phyloP scores from a whole-genome alignment of 2,888 invertebrate genomes.

The Glaucopsyche alexis region DNA sequence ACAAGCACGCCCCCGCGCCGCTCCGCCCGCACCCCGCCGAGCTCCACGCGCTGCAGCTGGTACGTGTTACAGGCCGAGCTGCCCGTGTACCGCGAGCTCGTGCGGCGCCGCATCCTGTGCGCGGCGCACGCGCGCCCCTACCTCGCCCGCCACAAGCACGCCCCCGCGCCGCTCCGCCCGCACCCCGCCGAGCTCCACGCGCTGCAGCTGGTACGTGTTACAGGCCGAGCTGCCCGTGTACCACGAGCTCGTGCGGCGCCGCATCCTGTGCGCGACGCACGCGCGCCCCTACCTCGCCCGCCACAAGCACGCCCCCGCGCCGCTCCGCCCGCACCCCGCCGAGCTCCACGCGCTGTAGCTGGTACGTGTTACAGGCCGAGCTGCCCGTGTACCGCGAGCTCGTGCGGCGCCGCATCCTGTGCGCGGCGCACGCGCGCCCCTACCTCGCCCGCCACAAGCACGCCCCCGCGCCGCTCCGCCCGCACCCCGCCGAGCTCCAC shows the following conservation, averaged over 20 bases:
- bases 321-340: slow-evolving; percentile 60
- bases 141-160: slow-evolving; percentile 79
- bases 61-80: slow-evolving; percentile 70
- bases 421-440: slow-evolving; percentile 76
- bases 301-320: slow-evolving; percentile 78
- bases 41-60: slow-evolving; percentile 56
- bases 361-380: slow-evolving; percentile 72
- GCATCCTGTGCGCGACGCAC: slow-evolving; percentile 78
- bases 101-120: slow-evolving; percentile 81
- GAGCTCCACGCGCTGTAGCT: slow-evolving; percentile 60
- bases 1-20: slow-evolving; percentile 78
- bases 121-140: slow-evolving; percentile 77
- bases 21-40: slow-evolving; percentile 64
- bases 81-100: slow-evolving; percentile 83
- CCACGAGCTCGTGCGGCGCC: slow-evolving; percentile 84
- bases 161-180: slow-evolving; percentile 65
- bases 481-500: slow-evolving; percentile 63
- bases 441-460: slow-evolving; percentile 79
- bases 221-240: slow-evolving; percentile 82
- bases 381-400: slow-evolving; percentile 83
- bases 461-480: slow-evolving; percentile 68
- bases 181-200: slow-evolving; percentile 63
- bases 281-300: slow-evolving; percentile 76
- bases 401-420: slow-evolving; percentile 81
- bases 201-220: slow-evolving; percentile 55